Percentiles rank a stretch among this genome's conserved stretches.
phyloP scores from a whole-genome alignment of 2,113 vertebrate species.

The Rhea pennata region DNA sequence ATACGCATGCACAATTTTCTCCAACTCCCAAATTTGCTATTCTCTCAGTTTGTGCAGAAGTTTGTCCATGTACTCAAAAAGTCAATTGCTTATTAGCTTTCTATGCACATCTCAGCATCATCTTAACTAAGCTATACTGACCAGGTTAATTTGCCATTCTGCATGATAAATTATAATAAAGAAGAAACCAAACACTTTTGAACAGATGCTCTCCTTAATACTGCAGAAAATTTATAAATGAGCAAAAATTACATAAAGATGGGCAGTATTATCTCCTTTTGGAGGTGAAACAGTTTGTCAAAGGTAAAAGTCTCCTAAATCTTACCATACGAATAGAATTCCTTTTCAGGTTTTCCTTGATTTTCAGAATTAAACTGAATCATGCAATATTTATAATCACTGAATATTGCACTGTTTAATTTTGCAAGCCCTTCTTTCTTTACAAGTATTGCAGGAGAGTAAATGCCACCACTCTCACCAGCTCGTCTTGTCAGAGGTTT shows the following conservation, averaged over 20 bases:
- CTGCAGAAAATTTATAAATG: background rate
- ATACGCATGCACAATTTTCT: background rate
- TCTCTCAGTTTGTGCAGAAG: background rate
- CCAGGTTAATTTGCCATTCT: background rate
- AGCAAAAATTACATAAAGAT: background rate
- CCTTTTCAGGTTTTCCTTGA: background rate
- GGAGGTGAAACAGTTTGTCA: background rate
- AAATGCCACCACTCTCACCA: background rate
- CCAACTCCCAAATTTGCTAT: background rate
- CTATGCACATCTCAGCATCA: background rate
- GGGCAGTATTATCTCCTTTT: background rate
- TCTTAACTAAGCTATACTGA: background rate
- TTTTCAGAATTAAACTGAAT: conserved; percentile 3
- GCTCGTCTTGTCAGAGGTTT: background rate
- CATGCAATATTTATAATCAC: conserved; percentile 6
- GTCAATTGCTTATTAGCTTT: background rate
- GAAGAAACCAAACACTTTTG: background rate
- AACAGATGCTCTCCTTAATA: background rate
- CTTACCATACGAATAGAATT: background rate
- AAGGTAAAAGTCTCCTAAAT: background rate
- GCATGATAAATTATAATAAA: background rate
- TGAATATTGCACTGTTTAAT: background rate
- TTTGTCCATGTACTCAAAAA: background rate
- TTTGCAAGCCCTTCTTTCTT: background rate
- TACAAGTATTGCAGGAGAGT: background rate